Percentiles rank a stretch among this genome's conserved stretches.
Evolutionary conservation across 2,113 vertebrate species (phyloP).

Genomic region (Dissostichus mawsoni): DNA sequence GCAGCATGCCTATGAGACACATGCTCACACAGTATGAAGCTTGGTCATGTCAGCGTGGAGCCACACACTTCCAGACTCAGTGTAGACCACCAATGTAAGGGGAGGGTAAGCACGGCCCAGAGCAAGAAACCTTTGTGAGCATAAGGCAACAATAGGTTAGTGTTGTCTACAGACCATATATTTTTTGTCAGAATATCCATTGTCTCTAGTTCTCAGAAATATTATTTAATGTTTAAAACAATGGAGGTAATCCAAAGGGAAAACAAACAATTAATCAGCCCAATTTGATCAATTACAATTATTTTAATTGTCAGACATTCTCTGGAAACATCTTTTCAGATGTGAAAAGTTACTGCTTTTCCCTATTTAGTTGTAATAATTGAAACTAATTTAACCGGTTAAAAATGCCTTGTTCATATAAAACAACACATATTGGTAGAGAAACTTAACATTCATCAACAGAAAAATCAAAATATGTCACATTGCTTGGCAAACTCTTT

Average conservation of each 20-base stretch:
- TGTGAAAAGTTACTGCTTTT: background rate
- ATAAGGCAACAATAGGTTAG: background rate
- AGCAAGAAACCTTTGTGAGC: conserved; percentile 8
- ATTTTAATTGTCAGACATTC: background rate
- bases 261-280: background rate
- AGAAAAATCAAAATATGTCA: background rate
- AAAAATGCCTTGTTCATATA: background rate
- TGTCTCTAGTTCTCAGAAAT: too few species aligned
- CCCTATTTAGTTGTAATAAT: background rate
- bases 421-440: background rate
- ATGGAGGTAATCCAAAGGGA: background rate
- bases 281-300: too few species aligned
- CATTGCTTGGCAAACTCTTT: background rate
- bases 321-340: background rate
- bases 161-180: background rate
- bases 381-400: background rate
- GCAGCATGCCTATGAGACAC: conserved; percentile 48
- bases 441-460: background rate
- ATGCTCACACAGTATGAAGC: conserved; percentile 60
- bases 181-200: background rate
- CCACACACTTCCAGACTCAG: conserved; percentile 11
- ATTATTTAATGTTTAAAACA: too few species aligned
- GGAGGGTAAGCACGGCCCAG: background rate
- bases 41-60: conserved; percentile 43
- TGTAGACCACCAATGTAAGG: conserved; percentile 18